Evolutionary conservation across 2,888 invertebrate species (phyloP).

Genomic region (Dolomedes plantarius): DNA sequence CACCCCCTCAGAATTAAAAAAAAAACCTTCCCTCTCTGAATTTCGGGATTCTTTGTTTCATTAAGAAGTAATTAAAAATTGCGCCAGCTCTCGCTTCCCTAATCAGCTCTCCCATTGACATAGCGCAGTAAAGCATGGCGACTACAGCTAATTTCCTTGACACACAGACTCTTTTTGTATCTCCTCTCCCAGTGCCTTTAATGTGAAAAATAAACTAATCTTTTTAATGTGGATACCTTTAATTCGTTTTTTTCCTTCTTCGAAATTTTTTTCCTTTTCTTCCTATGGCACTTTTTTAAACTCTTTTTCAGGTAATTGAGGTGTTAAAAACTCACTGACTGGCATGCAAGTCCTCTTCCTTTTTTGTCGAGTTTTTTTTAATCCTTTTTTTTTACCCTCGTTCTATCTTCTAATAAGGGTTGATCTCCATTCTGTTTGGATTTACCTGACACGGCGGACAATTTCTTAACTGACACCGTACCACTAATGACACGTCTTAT

Average conservation of each 20-base stretch:
- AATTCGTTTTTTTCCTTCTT: constrained; percentile 46
- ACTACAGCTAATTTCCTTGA: constrained; percentile 64
- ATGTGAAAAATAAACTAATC: constrained; percentile 71
- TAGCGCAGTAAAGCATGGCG: constrained; percentile 52
- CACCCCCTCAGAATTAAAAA: background rate
- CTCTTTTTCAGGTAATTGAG: constrained; percentile 60
- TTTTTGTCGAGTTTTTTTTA: constrained; percentile 32
- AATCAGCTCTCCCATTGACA: constrained; percentile 67
- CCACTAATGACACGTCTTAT: constrained; percentile 18
- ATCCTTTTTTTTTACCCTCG: background rate
- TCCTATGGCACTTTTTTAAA: constrained; percentile 21
- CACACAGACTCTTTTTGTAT: constrained; percentile 58
- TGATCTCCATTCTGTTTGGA: constrained; percentile 77
- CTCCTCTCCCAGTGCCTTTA: constrained; percentile 53
- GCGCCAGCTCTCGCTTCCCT: constrained; percentile 44
- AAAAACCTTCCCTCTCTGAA: constrained; percentile 38
- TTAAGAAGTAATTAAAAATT: constrained; percentile 71
- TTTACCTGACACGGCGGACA: constrained; percentile 84
- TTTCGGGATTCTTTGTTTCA: constrained; percentile 67
- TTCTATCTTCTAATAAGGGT: constrained; percentile 39
- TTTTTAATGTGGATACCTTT: constrained; percentile 71
- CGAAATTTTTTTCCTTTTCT: constrained; percentile 26
- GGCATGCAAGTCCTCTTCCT: constrained; percentile 35
- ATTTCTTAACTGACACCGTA: constrained; percentile 78
- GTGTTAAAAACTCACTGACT: constrained; percentile 67